A percentile compares a stretch with the other conserved stretches of the same genome.
Evolutionary conservation across 2,113 vertebrate genomes (phyloP).

Genomic region (Catharus fuscescens): DNA sequence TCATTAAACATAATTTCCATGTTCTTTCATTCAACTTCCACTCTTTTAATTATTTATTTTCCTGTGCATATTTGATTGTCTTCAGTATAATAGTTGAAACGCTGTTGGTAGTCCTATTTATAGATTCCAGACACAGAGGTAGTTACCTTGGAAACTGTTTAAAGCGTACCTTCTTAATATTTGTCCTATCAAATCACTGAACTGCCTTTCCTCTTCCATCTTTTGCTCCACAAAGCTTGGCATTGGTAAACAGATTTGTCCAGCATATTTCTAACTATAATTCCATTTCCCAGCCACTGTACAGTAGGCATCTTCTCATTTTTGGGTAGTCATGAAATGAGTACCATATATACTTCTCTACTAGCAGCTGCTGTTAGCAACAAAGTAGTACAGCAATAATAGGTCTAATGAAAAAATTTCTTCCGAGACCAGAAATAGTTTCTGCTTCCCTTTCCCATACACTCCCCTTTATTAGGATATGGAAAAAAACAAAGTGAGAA

Average conservation of each 20-base stretch:
- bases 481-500: background rate
- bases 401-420: background rate
- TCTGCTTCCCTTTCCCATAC: background rate
- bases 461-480: background rate
- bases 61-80: background rate
- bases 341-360: background rate
- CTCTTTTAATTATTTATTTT: constrained; percentile 12
- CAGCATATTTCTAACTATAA: background rate
- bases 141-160: constrained; percentile 72
- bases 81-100: background rate
- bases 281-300: background rate
- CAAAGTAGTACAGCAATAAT: background rate
- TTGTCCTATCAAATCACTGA: constrained; percentile 41
- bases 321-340: background rate
- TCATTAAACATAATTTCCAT: background rate
- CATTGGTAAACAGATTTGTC: background rate
- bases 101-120: constrained; percentile 33
- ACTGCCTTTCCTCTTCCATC: constrained; percentile 1
- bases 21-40: background rate
- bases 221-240: background rate
- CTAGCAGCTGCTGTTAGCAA: background rate
- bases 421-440: background rate
- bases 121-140: constrained; percentile 30
- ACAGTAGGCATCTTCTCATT: background rate
- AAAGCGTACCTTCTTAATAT: constrained; percentile 48